phyloP scores from a whole-genome alignment of 2,797 vertebrate species.

The Coregonus sp. region DNA sequence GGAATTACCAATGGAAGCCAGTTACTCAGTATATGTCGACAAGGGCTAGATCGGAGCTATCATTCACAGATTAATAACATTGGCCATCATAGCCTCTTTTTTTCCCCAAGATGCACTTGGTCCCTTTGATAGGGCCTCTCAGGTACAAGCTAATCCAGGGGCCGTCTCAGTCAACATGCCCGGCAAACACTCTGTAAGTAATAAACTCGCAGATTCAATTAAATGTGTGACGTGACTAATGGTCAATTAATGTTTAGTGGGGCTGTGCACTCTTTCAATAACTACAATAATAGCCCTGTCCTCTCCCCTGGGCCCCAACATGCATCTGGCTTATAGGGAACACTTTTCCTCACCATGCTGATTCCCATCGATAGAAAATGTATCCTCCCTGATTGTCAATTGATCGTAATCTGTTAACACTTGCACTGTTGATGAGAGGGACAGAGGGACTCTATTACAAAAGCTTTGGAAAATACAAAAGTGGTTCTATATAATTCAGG shows the following conservation, averaged over 20 bases:
- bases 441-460: background rate
- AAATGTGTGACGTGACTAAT: conserved; percentile 24
- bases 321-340: background rate
- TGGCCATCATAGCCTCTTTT: background rate
- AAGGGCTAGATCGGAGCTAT: background rate
- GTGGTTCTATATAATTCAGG: background rate
- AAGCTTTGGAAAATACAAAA: background rate
- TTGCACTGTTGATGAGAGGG: background rate
- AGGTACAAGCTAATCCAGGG: background rate
- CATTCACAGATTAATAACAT: background rate
- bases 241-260: conserved; percentile 18
- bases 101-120: background rate
- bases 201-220: conserved; percentile 15
- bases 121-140: background rate
- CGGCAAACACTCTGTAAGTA: background rate
- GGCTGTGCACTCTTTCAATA: conserved; percentile 10
- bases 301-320: background rate
- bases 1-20: background rate
- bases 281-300: conserved; percentile 12
- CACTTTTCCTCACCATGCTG: background rate
- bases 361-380: background rate
- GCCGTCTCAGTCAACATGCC: conserved; percentile 5
- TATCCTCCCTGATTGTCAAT: background rate
- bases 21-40: background rate
- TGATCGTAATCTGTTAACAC: background rate